phyloP scores from a whole-genome alignment of 1,140 invertebrate species.

The Rhynchophorus ferrugineus region DNA sequence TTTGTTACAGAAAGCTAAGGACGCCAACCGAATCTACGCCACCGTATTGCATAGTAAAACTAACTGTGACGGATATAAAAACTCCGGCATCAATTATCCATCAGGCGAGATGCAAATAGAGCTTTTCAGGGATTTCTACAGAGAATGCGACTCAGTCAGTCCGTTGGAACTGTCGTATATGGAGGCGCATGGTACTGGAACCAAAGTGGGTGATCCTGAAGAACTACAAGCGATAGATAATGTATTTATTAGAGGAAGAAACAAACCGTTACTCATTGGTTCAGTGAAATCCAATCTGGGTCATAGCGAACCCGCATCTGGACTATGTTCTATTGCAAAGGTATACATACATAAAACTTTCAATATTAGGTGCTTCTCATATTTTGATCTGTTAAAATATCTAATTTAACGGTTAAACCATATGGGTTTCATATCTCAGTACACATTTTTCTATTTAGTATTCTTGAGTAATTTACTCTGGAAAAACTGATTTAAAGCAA shows the following conservation, averaged over 20 bases:
- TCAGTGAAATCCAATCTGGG: constrained; percentile 92
- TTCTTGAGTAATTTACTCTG: no score
- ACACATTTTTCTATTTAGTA: no score
- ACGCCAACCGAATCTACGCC: constrained; percentile 68
- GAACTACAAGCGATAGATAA: constrained; percentile 80
- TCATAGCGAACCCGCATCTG: constrained; percentile 85
- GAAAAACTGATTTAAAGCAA: no score
- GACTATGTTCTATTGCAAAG: constrained; percentile 77
- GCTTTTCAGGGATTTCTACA: constrained; percentile 77
- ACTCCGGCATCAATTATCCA: constrained; percentile 79
- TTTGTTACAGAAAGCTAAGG: constrained; percentile 72
- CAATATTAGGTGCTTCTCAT: background rate
- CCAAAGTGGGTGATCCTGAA: constrained; percentile 76
- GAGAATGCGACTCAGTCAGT: constrained; percentile 64
- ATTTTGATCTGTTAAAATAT: no score
- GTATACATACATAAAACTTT: no score
- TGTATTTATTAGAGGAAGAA: constrained; percentile 64
- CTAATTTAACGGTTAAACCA: no score
- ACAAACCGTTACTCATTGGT: constrained; percentile 69
- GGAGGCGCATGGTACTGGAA: constrained; percentile 88
- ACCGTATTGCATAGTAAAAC: constrained; percentile 48
- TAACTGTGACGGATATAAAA: constrained; percentile 77
- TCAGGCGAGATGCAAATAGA: constrained; percentile 73
- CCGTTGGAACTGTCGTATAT: constrained; percentile 69
- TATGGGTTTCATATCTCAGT: no score